Conservation (phyloP, 1,140 invertebrate genomes). For the Drosophila arawakana region DNA sequence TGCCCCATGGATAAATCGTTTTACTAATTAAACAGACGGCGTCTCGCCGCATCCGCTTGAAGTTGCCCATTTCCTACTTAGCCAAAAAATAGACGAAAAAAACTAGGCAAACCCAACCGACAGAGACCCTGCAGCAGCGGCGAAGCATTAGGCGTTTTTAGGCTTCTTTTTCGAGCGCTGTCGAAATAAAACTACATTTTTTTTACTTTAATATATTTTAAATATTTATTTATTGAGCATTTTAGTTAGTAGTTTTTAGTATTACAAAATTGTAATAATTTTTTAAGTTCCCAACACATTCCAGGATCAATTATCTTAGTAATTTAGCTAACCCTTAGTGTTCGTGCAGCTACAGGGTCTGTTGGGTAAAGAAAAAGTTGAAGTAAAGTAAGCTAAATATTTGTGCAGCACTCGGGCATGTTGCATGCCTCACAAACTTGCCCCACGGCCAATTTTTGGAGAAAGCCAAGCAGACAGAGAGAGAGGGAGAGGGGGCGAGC, state of each 20-base stretch:
- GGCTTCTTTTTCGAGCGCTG: no score
- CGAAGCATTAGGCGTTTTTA: no score
- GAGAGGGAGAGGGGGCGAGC: background rate
- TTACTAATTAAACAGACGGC: constrained; percentile 43
- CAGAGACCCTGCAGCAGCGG: no score
- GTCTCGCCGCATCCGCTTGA: constrained; percentile 10
- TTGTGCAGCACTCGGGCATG: constrained; percentile 35
- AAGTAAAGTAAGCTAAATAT: constrained; percentile 22
- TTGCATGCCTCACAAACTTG: constrained; percentile 8
- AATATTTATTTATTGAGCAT: no score
- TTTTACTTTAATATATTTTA: no score
- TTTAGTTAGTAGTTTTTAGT: no score
- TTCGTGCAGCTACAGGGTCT: background rate
- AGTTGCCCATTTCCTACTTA: background rate
- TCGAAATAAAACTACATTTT: no score
- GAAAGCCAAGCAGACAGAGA: constrained; percentile 1
- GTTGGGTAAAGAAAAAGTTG: constrained; percentile 5
- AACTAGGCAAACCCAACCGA: background rate
- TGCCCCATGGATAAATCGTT: constrained; percentile 21
- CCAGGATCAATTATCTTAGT: no score
- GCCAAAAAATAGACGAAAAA: background rate
- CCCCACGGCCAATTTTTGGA: constrained; percentile 3
- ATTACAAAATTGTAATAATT: no score
- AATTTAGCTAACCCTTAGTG: no score
- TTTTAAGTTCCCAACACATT: no score